phyloP scores from a whole-genome alignment of 2,797 vertebrate genomes.

The Eulemur rubriventer region DNA sequence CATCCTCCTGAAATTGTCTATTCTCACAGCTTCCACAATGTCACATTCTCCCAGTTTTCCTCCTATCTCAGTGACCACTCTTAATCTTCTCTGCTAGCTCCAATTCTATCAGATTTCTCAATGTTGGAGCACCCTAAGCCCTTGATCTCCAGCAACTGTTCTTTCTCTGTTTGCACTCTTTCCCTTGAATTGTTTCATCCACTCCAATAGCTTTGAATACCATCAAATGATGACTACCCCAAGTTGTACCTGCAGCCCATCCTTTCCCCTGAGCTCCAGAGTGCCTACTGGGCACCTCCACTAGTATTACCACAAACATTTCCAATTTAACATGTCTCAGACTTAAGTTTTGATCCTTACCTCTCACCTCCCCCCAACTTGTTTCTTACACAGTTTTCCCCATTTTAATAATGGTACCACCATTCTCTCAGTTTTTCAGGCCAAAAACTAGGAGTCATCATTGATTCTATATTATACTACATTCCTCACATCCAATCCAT shows the following conservation, averaged over 20 bases:
- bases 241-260: not conserved
- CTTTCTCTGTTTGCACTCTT: not conserved
- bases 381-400: not conserved
- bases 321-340: not conserved
- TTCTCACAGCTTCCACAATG: not conserved
- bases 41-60: not conserved
- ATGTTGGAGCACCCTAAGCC: rapidly evolving
- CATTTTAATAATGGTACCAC: not conserved
- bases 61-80: not conserved
- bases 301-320: not conserved
- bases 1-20: not conserved
- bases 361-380: not conserved
- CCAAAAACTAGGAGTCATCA: not conserved
- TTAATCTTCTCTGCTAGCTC: not conserved
- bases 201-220: not conserved
- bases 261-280: not conserved
- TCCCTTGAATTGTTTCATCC: not conserved
- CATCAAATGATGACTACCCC: not conserved
- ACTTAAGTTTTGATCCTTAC: not conserved
- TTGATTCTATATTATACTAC: not conserved
- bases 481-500: not conserved
- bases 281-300: not conserved
- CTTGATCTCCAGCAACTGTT: not conserved
- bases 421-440: not conserved
- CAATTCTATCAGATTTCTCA: not conserved